Evolutionary conservation across 2,113 vertebrate species (phyloP).

Genomic region (Crocuta crocuta): DNA sequence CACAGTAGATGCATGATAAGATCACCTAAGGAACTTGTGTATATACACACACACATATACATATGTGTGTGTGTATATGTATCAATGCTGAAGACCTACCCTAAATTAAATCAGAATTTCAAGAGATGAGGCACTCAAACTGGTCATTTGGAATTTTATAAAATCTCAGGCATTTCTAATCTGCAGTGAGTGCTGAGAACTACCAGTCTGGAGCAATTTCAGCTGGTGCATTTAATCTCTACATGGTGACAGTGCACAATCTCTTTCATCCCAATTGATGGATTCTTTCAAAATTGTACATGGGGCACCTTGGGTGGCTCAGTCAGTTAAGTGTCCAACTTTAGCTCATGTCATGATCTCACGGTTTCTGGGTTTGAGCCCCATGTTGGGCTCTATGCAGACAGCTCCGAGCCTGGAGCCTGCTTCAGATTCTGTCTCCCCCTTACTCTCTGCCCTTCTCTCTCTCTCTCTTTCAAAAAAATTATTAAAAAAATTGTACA

Average conservation of each 20-base stretch:
- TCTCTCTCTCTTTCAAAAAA: too few species aligned
- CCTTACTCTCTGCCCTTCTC: too few species aligned
- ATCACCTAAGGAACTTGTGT: not conserved
- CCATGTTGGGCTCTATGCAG: too few species aligned
- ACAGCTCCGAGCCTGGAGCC: too few species aligned
- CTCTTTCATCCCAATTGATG: not conserved
- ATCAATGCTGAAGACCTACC: not conserved
- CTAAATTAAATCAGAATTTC: not conserved
- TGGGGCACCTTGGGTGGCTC: too few species aligned
- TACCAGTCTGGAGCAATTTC: not conserved
- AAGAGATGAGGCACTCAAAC: not conserved
- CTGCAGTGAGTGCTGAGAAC: not conserved
- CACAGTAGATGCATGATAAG: not conserved
- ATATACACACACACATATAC: too few species aligned
- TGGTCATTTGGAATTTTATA: not conserved
- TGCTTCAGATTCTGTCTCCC: too few species aligned
- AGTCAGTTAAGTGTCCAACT: too few species aligned
- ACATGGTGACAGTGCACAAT: not conserved
- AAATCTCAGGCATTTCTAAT: constrained; percentile 30
- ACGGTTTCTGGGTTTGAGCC: too few species aligned
- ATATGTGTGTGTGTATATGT: not conserved
- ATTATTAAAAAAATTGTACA: not conserved
- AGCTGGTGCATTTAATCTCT: not conserved
- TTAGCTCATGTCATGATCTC: too few species aligned
- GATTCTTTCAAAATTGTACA: not conserved